These are phyloP conservation scores for Acronicta alni DNA, from an alignment of 2,888 invertebrate genomes.

Conservation along the genomic window DNA sequence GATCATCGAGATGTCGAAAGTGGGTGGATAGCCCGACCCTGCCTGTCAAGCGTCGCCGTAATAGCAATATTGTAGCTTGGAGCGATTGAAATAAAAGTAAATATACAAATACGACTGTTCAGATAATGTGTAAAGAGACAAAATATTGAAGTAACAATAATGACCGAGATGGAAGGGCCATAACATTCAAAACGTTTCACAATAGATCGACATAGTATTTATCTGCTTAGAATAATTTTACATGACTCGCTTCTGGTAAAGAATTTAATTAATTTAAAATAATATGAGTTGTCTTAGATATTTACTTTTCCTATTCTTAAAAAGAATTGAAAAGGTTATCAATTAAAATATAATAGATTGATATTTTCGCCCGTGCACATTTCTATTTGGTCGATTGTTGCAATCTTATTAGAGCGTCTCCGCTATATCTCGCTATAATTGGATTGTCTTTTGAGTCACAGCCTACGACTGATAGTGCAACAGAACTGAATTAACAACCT, in stretches of 20 bases:
- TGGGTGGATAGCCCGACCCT: background rate
- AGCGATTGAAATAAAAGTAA: too few species aligned
- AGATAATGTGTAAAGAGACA: too few species aligned
- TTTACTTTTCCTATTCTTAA: background rate
- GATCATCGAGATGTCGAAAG: background rate
- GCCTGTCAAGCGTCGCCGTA: background rate
- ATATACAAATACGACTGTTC: too few species aligned
- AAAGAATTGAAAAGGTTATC: conserved; percentile 6
- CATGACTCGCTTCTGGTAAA: too few species aligned
- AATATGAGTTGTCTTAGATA: background rate
- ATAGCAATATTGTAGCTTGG: background rate
- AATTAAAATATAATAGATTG: conserved; percentile 47
- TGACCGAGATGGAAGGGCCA: too few species aligned
- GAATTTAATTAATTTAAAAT: too few species aligned
- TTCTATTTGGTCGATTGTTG: conserved; percentile 53
- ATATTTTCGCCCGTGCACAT: conserved; percentile 38
- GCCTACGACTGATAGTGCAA: conserved; percentile 50
- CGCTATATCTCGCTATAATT: conserved; percentile 60
- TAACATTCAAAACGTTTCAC: too few species aligned
- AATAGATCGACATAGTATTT: too few species aligned
- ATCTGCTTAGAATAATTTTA: too few species aligned
- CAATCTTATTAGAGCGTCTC: conserved; percentile 58
- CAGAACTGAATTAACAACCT: conserved; percentile 28
- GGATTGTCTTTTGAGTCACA: conserved; percentile 62
- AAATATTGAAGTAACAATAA: too few species aligned